These are phyloP conservation scores for Nasua narica DNA, from an alignment of 2,797 vertebrate species.

Conservation along the genomic window DNA sequence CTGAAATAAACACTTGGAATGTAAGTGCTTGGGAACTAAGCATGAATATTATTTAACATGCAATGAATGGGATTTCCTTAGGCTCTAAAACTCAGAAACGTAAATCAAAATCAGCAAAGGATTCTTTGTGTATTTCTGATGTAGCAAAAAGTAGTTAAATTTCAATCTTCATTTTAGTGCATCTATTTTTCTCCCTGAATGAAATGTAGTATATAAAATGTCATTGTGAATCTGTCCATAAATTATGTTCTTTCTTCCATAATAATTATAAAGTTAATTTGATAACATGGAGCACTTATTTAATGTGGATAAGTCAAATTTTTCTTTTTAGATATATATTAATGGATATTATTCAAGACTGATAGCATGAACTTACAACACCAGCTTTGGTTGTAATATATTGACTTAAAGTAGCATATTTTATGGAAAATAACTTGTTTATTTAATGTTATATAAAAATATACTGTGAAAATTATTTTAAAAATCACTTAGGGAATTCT, in stretches of 20 bases:
- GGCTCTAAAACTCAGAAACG: neutral
- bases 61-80: neutral
- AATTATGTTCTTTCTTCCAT: slow-evolving; percentile 19
- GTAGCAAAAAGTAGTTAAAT: neutral
- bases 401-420: neutral
- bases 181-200: neutral
- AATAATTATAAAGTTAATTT: slow-evolving; percentile 26
- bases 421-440: neutral
- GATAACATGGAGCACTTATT: slow-evolving; percentile 6
- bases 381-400: neutral
- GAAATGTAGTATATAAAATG: neutral
- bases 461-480: neutral
- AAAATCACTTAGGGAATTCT: neutral
- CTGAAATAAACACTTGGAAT: slow-evolving; percentile 7
- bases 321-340: neutral
- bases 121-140: neutral
- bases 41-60: neutral
- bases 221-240: neutral
- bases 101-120: neutral
- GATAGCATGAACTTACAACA: neutral
- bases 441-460: neutral
- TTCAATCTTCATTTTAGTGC: slow-evolving; percentile 24
- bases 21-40: slow-evolving; percentile 27
- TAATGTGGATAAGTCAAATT: slow-evolving; percentile 18
- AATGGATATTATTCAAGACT: neutral